A percentile compares a stretch with the other conserved stretches of the same genome.
These are phyloP conservation scores for Chlorospingus flavigularis DNA, from an alignment of 2,797 vertebrate genomes.

Conservation along the genomic window DNA sequence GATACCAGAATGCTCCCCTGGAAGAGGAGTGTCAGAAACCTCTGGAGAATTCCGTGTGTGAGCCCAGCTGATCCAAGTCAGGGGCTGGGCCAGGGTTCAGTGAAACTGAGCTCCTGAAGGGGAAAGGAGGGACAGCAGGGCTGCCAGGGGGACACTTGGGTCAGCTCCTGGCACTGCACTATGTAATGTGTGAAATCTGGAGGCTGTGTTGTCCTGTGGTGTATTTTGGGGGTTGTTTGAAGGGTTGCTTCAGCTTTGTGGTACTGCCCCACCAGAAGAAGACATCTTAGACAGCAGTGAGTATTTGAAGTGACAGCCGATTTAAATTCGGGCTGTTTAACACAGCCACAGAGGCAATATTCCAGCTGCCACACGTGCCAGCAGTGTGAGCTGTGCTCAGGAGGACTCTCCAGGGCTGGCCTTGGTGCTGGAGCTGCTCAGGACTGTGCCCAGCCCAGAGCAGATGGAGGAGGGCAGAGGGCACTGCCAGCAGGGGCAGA, in stretches of 20 bases:
- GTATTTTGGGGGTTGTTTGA: neutral
- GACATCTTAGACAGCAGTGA: neutral
- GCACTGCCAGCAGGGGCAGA: neutral
- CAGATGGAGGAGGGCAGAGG: neutral
- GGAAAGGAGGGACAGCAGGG: neutral
- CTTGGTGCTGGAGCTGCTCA: neutral
- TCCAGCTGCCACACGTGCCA: neutral
- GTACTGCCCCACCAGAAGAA: neutral
- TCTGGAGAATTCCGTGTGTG: neutral
- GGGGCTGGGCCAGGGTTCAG: neutral
- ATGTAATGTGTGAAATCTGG: neutral
- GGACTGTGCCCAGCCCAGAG: neutral
- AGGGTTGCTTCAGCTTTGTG: neutral
- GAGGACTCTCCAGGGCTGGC: neutral
- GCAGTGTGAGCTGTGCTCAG: neutral
- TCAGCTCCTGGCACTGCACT: rapidly evolving
- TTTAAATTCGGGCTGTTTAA: neutral
- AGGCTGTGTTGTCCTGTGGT: neutral
- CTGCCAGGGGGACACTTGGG: neutral
- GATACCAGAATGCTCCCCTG: neutral
- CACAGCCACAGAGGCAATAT: neutral
- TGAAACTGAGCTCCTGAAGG: neutral
- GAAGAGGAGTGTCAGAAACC: neutral
- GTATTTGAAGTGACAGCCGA: neutral
- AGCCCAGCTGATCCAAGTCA: neutral